Conservation (phyloP, 1,140 invertebrate genomes). For the Drosophila saltans region DNA sequence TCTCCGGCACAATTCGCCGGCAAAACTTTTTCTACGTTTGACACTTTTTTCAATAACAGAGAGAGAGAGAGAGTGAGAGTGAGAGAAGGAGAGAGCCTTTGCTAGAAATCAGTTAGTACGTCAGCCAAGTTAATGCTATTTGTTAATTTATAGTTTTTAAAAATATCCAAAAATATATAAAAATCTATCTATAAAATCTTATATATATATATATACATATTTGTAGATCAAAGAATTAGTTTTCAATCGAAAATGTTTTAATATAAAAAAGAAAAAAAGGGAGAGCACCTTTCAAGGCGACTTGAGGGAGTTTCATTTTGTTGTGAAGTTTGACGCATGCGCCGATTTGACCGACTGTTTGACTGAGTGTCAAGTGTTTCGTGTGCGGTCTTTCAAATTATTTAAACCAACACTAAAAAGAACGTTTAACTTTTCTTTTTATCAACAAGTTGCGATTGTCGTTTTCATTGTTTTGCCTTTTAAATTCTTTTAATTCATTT, state of each 20-base stretch:
- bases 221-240: not conserved
- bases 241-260: not conserved
- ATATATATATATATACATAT: not conserved
- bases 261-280: too few species aligned
- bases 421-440: too few species aligned
- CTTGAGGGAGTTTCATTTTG: not conserved
- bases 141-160: not conserved
- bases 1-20: conserved; percentile 67
- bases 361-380: not conserved
- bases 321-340: conserved; percentile 1
- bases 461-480: too few species aligned
- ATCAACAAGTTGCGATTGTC: too few species aligned
- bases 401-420: not conserved
- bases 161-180: conserved; percentile 3
- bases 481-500: too few species aligned
- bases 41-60: conserved; percentile 27
- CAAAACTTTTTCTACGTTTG: conserved; percentile 52
- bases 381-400: conserved; percentile 8
- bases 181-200: not conserved
- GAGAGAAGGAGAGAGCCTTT: not conserved
- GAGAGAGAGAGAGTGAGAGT: not conserved
- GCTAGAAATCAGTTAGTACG: conserved; percentile 8
- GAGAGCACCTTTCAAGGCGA: not conserved
- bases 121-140: conserved; percentile 21
- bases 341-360: not conserved